Evolutionary conservation across 2,888 invertebrate genomes (phyloP), one percentile per base, ranked within the genome.

Genomic region (Morpho helenor): DNA sequence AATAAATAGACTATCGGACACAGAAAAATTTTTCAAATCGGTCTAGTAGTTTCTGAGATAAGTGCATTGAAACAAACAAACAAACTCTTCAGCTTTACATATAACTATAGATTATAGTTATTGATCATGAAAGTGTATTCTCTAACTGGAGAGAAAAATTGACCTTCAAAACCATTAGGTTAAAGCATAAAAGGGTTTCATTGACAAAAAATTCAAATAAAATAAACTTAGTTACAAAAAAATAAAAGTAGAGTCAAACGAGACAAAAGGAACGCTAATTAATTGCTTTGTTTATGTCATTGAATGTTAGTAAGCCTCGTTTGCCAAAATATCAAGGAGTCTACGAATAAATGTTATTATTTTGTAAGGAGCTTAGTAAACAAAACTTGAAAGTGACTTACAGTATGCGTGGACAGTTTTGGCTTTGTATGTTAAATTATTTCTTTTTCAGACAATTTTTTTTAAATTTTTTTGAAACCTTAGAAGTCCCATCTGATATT

Each of bases 311-410:
- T 9, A 47, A 47, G 7, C 47, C 22, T 53, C 47, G 47, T 31
- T 52, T 44, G 52, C 53, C 53, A 53, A 53, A 47, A 47, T 53
- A 0, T 31, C n/a, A 47, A 53, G 47, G 31, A 31, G 31, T 31
- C 31, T 31, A 2, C 31, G 31, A 31, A 31, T 31, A 31, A 31
- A 31, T 31, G 31, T 0, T 31, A 31, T 31, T 31, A 31, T 31
- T 31, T 31, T 31, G 31, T 31, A 31, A 31, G 31, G 7, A 41
- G 53, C 53, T 53, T 41, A 53, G 41, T 53, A 23, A 53, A 53
- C 53, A 41, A 8, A 53, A 53, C 47, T 53, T 47, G 23, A 47
- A 53, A 53, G 47, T 47, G n/a, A 53, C 47, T 53, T 47, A 47
- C 53, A 46, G 31, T 31, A 31, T 31, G 31, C 47, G 10, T 22